phyloP scores from a whole-genome alignment of 1,140 invertebrate genomes.

The Elysia chlorotica region DNA sequence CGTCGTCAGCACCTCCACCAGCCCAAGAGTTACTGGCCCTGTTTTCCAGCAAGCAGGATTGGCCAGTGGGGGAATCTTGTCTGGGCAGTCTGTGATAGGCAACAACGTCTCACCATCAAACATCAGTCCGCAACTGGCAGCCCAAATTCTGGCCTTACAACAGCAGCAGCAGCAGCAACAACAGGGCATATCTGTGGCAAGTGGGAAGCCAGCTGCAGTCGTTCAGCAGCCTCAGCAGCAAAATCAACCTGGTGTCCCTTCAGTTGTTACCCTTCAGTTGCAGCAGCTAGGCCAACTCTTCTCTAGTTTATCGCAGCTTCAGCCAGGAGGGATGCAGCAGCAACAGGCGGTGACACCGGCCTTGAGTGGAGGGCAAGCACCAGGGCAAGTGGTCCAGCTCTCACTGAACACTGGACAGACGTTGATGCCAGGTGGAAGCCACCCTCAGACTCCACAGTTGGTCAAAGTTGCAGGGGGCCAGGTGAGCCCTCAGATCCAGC shows the following conservation, averaged over 20 bases:
- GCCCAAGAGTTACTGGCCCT: too few relatives aligned
- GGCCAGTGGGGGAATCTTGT: too few relatives aligned
- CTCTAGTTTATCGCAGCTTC: neutral
- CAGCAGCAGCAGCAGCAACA: conserved; percentile 1
- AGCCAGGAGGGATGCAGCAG: neutral
- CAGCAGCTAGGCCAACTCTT: conserved; percentile 10
- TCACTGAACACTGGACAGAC: neutral
- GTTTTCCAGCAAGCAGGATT: too few relatives aligned
- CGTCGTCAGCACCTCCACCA: too few relatives aligned
- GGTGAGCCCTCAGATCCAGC: conserved; percentile 2
- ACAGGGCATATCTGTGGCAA: too few relatives aligned
- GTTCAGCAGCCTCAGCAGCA: conserved; percentile 1
- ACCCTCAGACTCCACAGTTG: neutral
- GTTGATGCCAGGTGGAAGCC: neutral
- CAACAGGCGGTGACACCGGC: neutral
- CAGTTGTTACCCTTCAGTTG: conserved; percentile 3
- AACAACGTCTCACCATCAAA: neutral
- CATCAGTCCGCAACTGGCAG: neutral
- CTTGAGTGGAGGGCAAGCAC: neutral
- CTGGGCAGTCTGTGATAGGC: neutral
- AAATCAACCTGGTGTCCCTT: neutral
- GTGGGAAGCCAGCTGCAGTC: too few relatives aligned
- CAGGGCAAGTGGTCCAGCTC: conserved; percentile 1
- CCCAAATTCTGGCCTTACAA: conserved; percentile 12
- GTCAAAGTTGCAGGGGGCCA: neutral